Conservation (phyloP, 2,113 vertebrate species). For the Heloderma charlesbogerti region DNA sequence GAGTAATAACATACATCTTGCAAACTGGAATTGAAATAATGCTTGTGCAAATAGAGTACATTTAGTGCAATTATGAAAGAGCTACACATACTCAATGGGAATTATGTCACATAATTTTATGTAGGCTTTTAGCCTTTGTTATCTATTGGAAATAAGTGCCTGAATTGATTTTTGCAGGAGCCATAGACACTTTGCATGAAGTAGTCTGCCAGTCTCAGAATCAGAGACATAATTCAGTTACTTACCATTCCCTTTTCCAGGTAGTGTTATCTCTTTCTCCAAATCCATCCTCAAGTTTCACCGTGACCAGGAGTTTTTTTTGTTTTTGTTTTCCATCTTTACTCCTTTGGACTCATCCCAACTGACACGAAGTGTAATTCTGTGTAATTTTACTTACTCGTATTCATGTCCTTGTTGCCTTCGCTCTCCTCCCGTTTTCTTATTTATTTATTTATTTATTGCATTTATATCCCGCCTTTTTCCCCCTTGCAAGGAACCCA, state of each 20-base stretch:
- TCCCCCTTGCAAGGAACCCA: too few relatives aligned
- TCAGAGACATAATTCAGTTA: background rate
- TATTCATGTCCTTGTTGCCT: background rate
- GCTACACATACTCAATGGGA: background rate
- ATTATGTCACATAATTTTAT: background rate
- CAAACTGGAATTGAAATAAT: slow-evolving; percentile 3
- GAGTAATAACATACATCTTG: slow-evolving; percentile 4
- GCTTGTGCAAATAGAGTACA: background rate
- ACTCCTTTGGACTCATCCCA: too few relatives aligned
- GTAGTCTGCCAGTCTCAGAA: slow-evolving; percentile 4
- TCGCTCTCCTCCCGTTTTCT: background rate
- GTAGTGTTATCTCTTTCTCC: background rate
- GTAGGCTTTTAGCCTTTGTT: background rate
- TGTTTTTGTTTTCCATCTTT: too few relatives aligned
- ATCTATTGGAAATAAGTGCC: slow-evolving; percentile 1
- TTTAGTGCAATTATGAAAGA: background rate
- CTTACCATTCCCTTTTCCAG: background rate
- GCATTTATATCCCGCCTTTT: too few relatives aligned
- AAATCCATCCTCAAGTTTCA: background rate
- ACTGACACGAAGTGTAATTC: background rate
- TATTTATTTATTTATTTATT: too few relatives aligned
- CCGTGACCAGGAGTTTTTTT: too few relatives aligned
- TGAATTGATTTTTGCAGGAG: background rate
- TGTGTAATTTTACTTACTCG: background rate
- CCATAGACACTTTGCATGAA: background rate